Conservation (phyloP, 2,113 vertebrate species). For the Todiramphus saurophagus region DNA sequence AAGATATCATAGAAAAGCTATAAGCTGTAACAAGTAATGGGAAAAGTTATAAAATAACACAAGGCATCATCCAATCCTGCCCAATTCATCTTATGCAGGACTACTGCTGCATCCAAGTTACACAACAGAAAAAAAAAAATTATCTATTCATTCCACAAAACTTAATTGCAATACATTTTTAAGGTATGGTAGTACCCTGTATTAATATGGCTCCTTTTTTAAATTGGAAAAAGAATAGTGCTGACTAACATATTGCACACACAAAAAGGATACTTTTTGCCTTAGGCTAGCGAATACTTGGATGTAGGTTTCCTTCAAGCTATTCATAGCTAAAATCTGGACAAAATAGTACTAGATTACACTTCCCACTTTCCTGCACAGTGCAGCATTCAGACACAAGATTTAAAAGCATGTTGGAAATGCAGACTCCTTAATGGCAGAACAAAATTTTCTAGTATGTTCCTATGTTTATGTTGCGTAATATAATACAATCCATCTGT, state of each 20-base stretch:
- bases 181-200: not conserved
- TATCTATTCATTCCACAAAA: not conserved
- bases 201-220: not conserved
- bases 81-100: not conserved
- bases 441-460: not conserved
- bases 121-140: not conserved
- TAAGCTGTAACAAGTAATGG: not conserved
- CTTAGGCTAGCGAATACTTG: not conserved
- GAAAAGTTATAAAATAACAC: not conserved
- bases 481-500: constrained; percentile 27
- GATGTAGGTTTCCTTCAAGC: not conserved
- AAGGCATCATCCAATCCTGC: not conserved
- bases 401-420: not conserved
- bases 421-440: not conserved
- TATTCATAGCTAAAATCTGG: not conserved
- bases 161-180: not conserved
- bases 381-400: not conserved
- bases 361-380: not conserved
- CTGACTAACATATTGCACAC: not conserved
- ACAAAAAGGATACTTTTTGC: not conserved
- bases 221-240: not conserved
- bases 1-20: not conserved
- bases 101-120: not conserved
- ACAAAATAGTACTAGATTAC: not conserved
- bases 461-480: not conserved